Percentiles rank a stretch among this genome's conserved stretches.
phyloP scores from a whole-genome alignment of 30 jellyfish, hydroid and myxozoan species.

The Aurelia aurita region DNA sequence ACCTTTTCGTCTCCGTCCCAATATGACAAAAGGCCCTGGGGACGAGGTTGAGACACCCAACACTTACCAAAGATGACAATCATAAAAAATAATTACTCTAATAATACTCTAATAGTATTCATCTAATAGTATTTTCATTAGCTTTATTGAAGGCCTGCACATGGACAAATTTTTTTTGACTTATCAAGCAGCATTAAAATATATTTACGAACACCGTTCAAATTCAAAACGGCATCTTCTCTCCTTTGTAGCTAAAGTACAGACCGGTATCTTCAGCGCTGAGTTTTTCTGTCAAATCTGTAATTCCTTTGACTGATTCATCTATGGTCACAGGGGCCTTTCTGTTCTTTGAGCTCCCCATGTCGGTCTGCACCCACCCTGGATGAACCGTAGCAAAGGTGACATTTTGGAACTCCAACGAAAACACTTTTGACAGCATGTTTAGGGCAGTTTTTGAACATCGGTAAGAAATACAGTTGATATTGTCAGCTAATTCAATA shows the following conservation, averaged over 20 bases:
- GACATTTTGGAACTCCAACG: background rate
- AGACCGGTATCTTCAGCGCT: background rate
- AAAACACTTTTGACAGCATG: slow-evolving; percentile 11
- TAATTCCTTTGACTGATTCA: slow-evolving; percentile 10
- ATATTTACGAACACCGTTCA: background rate
- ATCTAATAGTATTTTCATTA: too few species aligned
- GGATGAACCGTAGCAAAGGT: background rate
- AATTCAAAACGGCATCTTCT: slow-evolving; percentile 5
- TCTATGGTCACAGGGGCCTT: background rate
- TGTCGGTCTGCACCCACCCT: slow-evolving; percentile 29
- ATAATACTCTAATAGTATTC: too few species aligned
- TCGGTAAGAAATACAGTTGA: background rate
- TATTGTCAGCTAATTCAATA: background rate
- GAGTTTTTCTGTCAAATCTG: background rate
- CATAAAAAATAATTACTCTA: too few species aligned
- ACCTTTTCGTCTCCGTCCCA: too few species aligned
- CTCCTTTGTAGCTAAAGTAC: background rate
- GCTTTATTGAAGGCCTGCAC: too few species aligned
- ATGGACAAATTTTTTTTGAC: too few species aligned
- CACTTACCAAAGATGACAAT: too few species aligned
- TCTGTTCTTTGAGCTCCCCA: background rate
- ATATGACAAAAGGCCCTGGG: too few species aligned
- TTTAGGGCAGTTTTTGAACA: slow-evolving; percentile 17
- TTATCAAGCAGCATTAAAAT: too few species aligned
- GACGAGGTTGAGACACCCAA: too few species aligned